Base-by-base conservation (phyloP, 92 coral and sea anemone species). In the Bergia puertoricense region DNA sequence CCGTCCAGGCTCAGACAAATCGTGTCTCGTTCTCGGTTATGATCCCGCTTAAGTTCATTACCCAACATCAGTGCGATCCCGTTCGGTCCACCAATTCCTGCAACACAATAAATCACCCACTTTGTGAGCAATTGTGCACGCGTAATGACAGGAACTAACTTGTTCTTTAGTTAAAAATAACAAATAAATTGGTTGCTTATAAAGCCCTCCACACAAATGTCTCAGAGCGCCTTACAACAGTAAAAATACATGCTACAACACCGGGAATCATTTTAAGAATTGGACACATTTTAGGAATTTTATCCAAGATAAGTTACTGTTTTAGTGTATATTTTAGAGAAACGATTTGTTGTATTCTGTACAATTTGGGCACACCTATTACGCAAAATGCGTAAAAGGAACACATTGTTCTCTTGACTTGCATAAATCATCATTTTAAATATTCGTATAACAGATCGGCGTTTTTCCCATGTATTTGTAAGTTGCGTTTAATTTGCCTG, bases 1-100 rank as follows among this genome's bases (percentile, higher is more conserved):
- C 99, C 99, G 77, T 96, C 99, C 86, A 96, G 93, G 79, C 99
- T 96, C 56, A 96, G 94, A 82, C 99, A 96, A 48, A 96, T 93
- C 4, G 99, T 96, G 90, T 96, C 99, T 11, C 99, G 96, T 71
- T 96, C 99, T 8, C 96, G 92, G 76, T 95, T 95, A 86, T 93
- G 98, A 71, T 95, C 96, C 59, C 98, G 94, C 80, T 93, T 96
- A 13, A 95, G 86, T 82, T 97, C 99, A 44, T 97, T 94, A 0
- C 97, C 99, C 82, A 97, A 90, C 99, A 97, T 95, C 85, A 90
- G 85, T 9, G 98, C 97, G 30, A 97, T 93, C 76, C 98, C 93
- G 80, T 88, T 97, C 38, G 96, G 88, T 10, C 93, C 92, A 51
- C 98, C 98, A 65, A 88, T 82, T 48, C 45, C 56, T 76, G 54